Conservation (phyloP, 2,113 vertebrate species). For the Lota lota region DNA sequence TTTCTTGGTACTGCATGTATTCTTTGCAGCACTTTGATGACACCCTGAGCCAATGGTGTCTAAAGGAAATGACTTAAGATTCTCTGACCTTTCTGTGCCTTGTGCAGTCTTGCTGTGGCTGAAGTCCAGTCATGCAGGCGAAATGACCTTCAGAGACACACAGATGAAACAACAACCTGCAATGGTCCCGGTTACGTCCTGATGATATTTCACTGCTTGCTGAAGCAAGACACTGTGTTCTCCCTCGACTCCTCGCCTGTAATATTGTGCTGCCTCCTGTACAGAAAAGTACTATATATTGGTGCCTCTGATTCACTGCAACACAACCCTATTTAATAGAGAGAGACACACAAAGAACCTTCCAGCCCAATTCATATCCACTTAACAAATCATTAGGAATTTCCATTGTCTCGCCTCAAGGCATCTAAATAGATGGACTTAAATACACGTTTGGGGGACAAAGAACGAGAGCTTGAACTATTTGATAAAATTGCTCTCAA, state of each 20-base stretch:
- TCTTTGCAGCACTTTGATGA: constrained; percentile 14
- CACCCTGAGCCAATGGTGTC: constrained; percentile 9
- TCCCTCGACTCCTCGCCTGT: no score
- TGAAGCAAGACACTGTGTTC: constrained; percentile 29
- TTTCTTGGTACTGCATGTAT: background rate
- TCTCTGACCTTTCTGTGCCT: constrained; percentile 44
- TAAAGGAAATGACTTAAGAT: constrained; percentile 5
- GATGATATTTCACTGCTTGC: constrained; percentile 32
- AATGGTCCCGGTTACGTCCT: constrained; percentile 14
- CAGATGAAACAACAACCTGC: constrained; percentile 35
- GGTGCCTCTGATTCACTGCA: no score
- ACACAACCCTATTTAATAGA: no score
- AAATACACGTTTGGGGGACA: no score
- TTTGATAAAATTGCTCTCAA: constrained; percentile 13
- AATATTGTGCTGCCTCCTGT: no score
- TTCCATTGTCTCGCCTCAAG: background rate
- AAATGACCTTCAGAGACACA: constrained; percentile 43
- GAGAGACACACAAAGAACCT: no score
- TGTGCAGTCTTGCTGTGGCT: constrained; percentile 29
- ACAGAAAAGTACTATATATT: no score
- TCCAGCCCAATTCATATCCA: background rate
- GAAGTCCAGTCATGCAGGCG: constrained; percentile 28
- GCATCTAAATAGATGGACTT: no score
- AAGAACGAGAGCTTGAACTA: no score
- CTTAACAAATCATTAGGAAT: background rate